A percentile compares a stretch with the other conserved stretches of the same genome.
phyloP scores from a whole-genome alignment of 2,797 vertebrate genomes.

The Silurus lanzhouensis region DNA sequence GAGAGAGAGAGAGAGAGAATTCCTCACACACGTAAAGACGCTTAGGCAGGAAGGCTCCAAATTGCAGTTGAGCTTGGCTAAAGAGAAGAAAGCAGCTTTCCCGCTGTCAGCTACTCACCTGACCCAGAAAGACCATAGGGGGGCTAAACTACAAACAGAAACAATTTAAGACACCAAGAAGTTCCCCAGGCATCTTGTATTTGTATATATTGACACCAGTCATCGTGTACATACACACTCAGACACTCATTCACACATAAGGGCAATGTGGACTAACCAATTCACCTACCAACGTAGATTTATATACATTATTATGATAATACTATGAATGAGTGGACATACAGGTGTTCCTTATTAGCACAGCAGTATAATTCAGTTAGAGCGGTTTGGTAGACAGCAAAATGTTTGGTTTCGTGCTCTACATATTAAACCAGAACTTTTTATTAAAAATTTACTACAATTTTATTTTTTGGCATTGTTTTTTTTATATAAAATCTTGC shows the following conservation, averaged over 20 bases:
- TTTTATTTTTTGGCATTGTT: background rate
- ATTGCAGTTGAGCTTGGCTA: slow-evolving; percentile 52
- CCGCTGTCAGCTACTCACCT: slow-evolving; percentile 58
- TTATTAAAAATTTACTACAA: background rate
- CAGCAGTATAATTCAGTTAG: background rate
- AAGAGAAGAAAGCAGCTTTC: slow-evolving; percentile 56
- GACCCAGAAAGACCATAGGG: slow-evolving; percentile 20
- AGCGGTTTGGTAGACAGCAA: background rate
- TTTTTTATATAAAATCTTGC: background rate
- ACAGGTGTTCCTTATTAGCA: background rate
- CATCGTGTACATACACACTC: background rate
- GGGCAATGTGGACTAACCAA: background rate
- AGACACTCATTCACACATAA: background rate
- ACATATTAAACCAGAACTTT: background rate
- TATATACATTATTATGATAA: background rate
- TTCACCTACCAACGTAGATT: background rate
- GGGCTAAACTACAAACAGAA: slow-evolving; percentile 35
- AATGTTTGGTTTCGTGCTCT: background rate
- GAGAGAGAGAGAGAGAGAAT: slow-evolving; percentile 20
- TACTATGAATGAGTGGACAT: background rate
- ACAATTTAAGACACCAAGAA: slow-evolving; percentile 25
- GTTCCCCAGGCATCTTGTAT: slow-evolving; percentile 7
- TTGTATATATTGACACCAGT: background rate
- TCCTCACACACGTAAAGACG: slow-evolving; percentile 46
- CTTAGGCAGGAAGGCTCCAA: slow-evolving; percentile 54